These are phyloP conservation scores for Orestias chungarensis DNA, from an alignment of 2,797 vertebrate species.

Conservation along the genomic window DNA sequence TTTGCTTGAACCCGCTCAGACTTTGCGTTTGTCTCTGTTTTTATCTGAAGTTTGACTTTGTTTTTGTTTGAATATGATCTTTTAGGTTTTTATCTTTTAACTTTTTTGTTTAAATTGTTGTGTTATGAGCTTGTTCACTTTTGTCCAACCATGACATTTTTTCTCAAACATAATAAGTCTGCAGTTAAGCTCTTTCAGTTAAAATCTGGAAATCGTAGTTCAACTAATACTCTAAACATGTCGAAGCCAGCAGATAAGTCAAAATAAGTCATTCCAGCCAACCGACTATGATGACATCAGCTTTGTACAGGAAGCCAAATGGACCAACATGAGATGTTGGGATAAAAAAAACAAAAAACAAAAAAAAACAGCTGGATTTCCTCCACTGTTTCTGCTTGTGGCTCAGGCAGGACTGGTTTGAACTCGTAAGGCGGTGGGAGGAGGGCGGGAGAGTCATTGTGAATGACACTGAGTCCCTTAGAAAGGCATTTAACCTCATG, in stretches of 20 bases:
- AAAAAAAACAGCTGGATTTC: too few species aligned
- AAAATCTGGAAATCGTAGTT: constrained; percentile 39
- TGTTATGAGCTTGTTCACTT: constrained; percentile 41
- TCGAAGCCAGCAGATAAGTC: constrained; percentile 30
- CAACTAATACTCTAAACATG: constrained; percentile 42
- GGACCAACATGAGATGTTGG: constrained; percentile 26
- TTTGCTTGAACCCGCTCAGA: constrained; percentile 67
- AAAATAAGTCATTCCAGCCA: constrained; percentile 36
- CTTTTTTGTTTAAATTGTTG: constrained; percentile 44
- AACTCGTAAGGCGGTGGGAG: constrained; percentile 26
- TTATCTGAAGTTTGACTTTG: constrained; percentile 58
- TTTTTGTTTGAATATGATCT: constrained; percentile 43
- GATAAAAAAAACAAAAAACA: too few species aligned
- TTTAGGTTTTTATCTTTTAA: constrained; percentile 63
- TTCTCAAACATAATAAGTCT: constrained; percentile 57
- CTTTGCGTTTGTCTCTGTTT: constrained; percentile 57
- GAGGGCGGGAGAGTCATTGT: constrained; percentile 18
- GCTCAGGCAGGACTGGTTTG: constrained; percentile 25
- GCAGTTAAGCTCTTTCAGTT: constrained; percentile 40
- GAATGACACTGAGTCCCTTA: constrained; percentile 31
- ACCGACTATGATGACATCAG: constrained; percentile 53
- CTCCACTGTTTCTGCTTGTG: constrained; percentile 42
- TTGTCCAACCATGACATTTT: constrained; percentile 56
- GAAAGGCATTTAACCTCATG: constrained; percentile 22
- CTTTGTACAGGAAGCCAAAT: constrained; percentile 24